phyloP scores from a whole-genome alignment of 1,140 invertebrate species.

The Rhopalosiphum padi region DNA sequence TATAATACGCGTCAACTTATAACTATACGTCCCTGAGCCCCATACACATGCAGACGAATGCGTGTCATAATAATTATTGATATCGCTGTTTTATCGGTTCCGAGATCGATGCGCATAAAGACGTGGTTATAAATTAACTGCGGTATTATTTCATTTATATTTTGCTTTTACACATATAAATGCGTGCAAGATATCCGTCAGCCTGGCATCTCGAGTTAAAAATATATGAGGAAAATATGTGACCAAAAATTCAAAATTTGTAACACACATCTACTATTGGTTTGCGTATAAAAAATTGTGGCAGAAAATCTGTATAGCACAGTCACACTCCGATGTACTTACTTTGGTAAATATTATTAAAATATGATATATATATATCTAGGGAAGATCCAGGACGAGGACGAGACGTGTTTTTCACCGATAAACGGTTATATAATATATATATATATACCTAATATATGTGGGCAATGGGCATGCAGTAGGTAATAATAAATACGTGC shows the following conservation, averaged over 20 bases:
- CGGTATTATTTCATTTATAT: too few species aligned
- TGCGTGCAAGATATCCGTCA: neutral
- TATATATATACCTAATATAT: neutral
- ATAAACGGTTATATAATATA: neutral
- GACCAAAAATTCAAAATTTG: neutral
- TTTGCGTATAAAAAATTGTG: neutral
- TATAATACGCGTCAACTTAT: neutral
- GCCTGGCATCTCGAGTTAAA: neutral
- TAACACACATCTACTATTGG: neutral
- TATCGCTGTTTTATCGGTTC: neutral
- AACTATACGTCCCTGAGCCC: neutral
- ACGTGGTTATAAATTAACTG: neutral
- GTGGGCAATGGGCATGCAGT: neutral
- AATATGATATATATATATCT: neutral
- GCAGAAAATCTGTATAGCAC: neutral
- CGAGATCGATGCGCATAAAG: neutral
- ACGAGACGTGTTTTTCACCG: too few species aligned
- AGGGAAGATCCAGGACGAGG: neutral
- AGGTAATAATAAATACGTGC: neutral
- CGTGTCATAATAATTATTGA: neutral
- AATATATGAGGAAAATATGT: neutral
- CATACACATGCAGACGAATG: neutral
- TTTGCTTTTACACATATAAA: neutral
- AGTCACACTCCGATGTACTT: neutral
- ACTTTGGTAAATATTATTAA: neutral